Base-by-base conservation (phyloP, 2,888 invertebrate species). In the Pelosia muscerda region DNA sequence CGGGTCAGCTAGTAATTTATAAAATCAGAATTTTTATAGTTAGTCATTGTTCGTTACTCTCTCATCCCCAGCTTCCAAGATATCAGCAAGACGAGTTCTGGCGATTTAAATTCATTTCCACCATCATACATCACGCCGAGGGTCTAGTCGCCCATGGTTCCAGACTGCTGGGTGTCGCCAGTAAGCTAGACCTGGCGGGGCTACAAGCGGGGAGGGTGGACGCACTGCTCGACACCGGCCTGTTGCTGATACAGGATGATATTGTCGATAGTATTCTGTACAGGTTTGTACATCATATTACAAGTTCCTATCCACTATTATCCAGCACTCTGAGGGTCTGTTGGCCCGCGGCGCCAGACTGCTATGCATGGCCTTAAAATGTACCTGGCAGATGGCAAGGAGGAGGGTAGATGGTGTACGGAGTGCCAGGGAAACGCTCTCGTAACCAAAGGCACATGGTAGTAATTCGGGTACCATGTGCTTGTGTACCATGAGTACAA, bases 71-170 rank as follows among this genome's bases (percentile, higher is more conserved):
- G 95, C 82, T 95, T 0, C 82, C 86, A 26, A 78, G 81, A 10
- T 91, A 95, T 68, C 93, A 95, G 76, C 69, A 69, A 1, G 82
- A 92, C n/a, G 90, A 94, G 26, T 93, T 93, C 82, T 95, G 94
- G 95, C 88, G 89, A 59, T 90, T 96, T 71, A 79, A 83, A 23
- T 96, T 96, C 91, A 73, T 95, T 5, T 88, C 92, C 2, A 84
- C 88, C n/a, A 90, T 95, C 26, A 77, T 96, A 0, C 68, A 82
- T 1, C 94, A 92, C 74, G 75, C 92, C 8, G 93, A 92, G 65
- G 72, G 80, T 1, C 72, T 95, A 10, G 72, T 95, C 28, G 84
- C 84, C 0, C 93, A 95, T 73, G 72, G 88, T 0, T 90, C 92
- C 2, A 87, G 92, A n/a, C 79, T 96, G 19, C 77, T 95, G 63